Evolutionary conservation across 2,113 vertebrate species (phyloP).

Genomic region (Lethenteron reissneri): DNA sequence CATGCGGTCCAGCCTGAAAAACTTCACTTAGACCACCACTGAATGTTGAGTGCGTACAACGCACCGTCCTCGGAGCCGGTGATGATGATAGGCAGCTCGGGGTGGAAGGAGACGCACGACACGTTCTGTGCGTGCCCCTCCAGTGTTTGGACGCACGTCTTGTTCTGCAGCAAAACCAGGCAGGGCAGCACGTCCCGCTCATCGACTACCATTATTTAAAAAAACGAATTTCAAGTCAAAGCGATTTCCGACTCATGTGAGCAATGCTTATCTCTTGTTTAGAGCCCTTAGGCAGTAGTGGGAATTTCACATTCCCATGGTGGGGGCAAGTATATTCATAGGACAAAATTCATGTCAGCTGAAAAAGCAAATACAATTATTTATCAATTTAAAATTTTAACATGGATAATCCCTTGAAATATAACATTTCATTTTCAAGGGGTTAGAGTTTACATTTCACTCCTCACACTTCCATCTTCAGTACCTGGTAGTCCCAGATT

Average conservation of each 20-base stretch:
- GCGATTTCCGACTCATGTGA: no score
- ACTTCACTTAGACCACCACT: background rate
- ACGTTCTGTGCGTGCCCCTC: constrained; percentile 95
- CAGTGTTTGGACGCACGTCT: constrained; percentile 87
- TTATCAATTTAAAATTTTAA: background rate
- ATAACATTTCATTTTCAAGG: background rate
- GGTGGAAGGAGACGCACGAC: constrained; percentile 90
- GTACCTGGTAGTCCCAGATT: constrained; percentile 98
- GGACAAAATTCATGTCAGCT: no score
- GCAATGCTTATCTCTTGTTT: no score
- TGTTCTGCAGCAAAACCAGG: constrained; percentile 35
- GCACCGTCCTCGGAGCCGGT: constrained; percentile 93
- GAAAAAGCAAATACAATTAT: no score
- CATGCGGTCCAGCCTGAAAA: background rate
- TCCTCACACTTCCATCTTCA: background rate
- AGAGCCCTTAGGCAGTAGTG: no score
- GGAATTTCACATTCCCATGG: no score
- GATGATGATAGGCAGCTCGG: constrained; percentile 87
- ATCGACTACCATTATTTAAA: no score
- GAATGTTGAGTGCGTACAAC: constrained; percentile 10
- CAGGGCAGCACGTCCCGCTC: no score
- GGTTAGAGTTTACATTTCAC: background rate
- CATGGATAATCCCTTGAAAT: background rate
- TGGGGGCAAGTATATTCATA: no score
- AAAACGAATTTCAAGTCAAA: no score